A percentile compares a stretch with the other conserved stretches of the same genome.
Conservation (phyloP, 2,113 vertebrate species). For the Lethenteron reissneri region DNA sequence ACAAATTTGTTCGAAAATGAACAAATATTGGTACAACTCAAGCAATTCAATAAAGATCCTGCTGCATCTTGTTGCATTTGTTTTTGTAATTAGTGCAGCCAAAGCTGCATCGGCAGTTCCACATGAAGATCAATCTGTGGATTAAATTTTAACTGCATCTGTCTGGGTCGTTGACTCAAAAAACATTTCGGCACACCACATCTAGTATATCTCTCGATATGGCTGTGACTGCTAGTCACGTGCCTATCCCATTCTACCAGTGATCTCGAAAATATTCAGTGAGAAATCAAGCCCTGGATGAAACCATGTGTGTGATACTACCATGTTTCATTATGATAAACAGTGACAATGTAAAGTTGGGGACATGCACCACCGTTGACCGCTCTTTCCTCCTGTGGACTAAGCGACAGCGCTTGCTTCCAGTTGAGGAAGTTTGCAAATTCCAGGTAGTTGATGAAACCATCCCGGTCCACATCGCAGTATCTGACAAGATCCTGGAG, state of each 20-base stretch:
- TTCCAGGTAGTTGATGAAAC: slow-evolving; percentile 40
- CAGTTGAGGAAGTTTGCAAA: slow-evolving; percentile 63
- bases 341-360: slow-evolving; percentile 3
- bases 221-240: background rate
- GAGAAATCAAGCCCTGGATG: background rate
- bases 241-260: background rate
- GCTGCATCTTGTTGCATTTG: too few species aligned
- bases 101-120: too few species aligned
- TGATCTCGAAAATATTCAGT: slow-evolving; percentile 6
- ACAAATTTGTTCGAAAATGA: too few species aligned
- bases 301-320: background rate
- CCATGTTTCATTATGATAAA: background rate
- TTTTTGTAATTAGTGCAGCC: too few species aligned
- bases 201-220: background rate
- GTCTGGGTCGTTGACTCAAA: too few species aligned
- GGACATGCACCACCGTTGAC: slow-evolving; percentile 27
- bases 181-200: too few species aligned
- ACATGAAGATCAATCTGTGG: too few species aligned
- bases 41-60: too few species aligned
- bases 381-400: slow-evolving; percentile 25
- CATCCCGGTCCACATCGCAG: slow-evolving; percentile 47
- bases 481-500: slow-evolving; percentile 40
- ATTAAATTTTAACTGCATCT: too few species aligned
- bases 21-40: too few species aligned
- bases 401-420: slow-evolving; percentile 42